These are phyloP conservation scores for Parauchenoglanis punctatus DNA, from an alignment of 2,797 vertebrate species.

Conservation along the genomic window DNA sequence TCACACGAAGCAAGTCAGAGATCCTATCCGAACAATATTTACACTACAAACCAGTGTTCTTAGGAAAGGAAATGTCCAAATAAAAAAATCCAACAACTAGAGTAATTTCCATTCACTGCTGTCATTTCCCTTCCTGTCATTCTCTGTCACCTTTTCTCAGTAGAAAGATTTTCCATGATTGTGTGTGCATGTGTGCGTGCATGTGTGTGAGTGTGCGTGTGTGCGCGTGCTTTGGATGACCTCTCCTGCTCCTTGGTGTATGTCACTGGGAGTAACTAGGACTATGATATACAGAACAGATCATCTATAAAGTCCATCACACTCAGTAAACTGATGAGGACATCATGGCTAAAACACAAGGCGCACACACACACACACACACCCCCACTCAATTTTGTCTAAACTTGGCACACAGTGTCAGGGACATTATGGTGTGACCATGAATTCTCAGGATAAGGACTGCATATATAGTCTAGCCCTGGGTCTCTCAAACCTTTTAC, in stretches of 20 bases:
- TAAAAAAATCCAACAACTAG: slow-evolving; percentile 13
- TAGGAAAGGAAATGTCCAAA: slow-evolving; percentile 13
- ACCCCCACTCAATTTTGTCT: neutral
- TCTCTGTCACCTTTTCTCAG: neutral
- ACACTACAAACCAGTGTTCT: neutral
- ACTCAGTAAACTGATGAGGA: slow-evolving; percentile 22
- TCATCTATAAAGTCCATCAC: slow-evolving; percentile 25
- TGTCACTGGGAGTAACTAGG: slow-evolving; percentile 25
- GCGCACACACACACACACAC: neutral
- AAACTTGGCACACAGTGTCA: slow-evolving; percentile 3
- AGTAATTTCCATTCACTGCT: slow-evolving; percentile 45
- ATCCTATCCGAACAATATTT: neutral
- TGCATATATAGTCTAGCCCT: neutral
- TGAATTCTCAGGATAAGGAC: neutral
- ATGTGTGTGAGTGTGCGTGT: neutral
- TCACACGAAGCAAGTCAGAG: neutral
- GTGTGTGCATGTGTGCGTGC: neutral
- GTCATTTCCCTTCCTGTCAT: slow-evolving; percentile 28
- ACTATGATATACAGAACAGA: slow-evolving; percentile 17
- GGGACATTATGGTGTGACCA: neutral
- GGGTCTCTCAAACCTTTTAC: neutral
- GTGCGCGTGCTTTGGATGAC: slow-evolving; percentile 10
- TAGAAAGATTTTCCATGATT: slow-evolving; percentile 29
- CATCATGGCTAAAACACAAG: neutral
- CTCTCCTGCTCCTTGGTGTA: neutral